Base-by-base conservation (phyloP, 2,113 vertebrate species). In the Paramisgurnus dabryanus region DNA sequence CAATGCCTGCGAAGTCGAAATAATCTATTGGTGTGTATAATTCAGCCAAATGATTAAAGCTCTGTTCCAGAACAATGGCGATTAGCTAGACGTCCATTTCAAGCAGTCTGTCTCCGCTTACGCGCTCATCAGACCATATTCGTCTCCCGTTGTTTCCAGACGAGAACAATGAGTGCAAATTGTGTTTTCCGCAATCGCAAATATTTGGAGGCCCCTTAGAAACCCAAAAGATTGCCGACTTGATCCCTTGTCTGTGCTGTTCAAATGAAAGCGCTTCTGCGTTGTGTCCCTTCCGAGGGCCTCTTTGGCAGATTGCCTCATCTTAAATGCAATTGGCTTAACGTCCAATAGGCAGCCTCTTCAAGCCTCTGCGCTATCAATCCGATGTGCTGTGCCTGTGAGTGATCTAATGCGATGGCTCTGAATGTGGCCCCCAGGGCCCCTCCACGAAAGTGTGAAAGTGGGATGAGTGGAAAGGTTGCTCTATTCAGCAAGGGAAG, bases 401-500 rank as follows among this genome's bases (percentile, higher is more conserved):
- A 58, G 66, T 74, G 47, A 50, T 74, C 66, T 75, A 69, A 80
- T 80, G 49, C 50, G 7, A 6, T 39, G 50, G 57, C 80, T 55
- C 67, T 78, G n/a, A 55, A 50, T 7, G 11, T 63, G 45, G 39
- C 34, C 57, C 67, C 10, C 10, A 27, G 47, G 65, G 58, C 22
- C 60, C 55, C 55, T 68, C 45, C 39, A 7, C 7, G 1, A 78
- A 67, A 85, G 34, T 82, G 81, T 85, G 67, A 67, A 85, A 67
- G 85, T 82, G 50, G 76, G 47, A 66, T 66, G 68, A 41, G 63
- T 80, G 80, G 81, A 83, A 83, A 71, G 17, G 43, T 49, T 83
- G 84, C 83, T 83, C 80, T 74, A 76, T 81, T 49, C 83, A 22
- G 76, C 57, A 77, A 79, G 82, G 80, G 18, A 57, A 67, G 81